phyloP scores from a whole-genome alignment of 37 sponge, comb jelly and placozoan species.

The Beroe ovata region DNA sequence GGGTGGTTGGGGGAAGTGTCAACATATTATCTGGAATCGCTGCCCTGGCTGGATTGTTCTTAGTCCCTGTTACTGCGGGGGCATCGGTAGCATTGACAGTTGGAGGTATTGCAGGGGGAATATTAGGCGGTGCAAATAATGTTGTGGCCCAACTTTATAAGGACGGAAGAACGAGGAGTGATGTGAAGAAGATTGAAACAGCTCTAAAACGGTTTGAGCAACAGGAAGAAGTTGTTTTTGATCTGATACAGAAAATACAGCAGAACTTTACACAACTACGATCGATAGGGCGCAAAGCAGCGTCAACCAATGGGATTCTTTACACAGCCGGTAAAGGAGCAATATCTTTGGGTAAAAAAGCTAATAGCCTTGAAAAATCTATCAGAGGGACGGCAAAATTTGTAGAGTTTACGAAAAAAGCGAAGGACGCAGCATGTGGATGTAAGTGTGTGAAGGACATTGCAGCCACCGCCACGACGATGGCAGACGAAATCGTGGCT shows the following conservation, averaged over 20 bases:
- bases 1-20: background rate
- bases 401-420: background rate
- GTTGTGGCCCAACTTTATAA: background rate
- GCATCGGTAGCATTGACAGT: background rate
- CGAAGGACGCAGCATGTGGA: background rate
- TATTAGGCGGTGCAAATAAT: background rate
- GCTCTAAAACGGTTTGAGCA: background rate
- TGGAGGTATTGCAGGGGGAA: conserved; percentile 1
- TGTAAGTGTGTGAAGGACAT: background rate
- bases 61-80: background rate
- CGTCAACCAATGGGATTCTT: background rate
- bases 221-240: conserved; percentile 15
- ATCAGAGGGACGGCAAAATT: background rate
- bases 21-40: background rate
- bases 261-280: background rate
- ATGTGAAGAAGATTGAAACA: background rate
- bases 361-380: background rate
- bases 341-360: background rate
- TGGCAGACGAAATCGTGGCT: background rate
- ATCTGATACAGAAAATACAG: background rate
- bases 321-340: background rate
- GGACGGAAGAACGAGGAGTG: background rate
- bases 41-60: background rate
- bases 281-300: background rate
- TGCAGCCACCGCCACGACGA: background rate